Conservation (phyloP, 1,140 invertebrate genomes). For the Drosophila obscura region DNA sequence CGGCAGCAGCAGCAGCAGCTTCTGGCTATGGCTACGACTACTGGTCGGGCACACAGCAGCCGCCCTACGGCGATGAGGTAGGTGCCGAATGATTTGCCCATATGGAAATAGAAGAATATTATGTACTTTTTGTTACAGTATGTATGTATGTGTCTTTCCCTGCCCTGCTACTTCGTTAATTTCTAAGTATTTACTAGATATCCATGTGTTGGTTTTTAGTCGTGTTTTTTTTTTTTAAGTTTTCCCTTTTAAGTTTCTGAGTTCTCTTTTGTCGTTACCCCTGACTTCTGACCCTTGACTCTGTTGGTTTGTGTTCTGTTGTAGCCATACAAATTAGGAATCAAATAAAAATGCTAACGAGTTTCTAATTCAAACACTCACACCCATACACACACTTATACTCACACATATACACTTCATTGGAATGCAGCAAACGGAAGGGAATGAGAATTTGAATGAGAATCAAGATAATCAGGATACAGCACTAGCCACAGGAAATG, state of each 20-base stretch:
- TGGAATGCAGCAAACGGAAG: slow-evolving; percentile 70
- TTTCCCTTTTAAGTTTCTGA: slow-evolving; percentile 5
- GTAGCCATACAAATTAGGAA: slow-evolving; percentile 38
- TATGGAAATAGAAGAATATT: too few relatives aligned
- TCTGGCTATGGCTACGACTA: slow-evolving; percentile 56
- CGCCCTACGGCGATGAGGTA: slow-evolving; percentile 71
- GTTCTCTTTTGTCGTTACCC: slow-evolving; percentile 10
- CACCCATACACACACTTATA: slow-evolving; percentile 17
- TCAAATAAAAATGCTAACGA: slow-evolving; percentile 40
- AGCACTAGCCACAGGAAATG: too few relatives aligned
- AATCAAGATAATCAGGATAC: slow-evolving; percentile 2
- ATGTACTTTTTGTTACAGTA: too few relatives aligned
- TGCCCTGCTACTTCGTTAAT: too few relatives aligned
- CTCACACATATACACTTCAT: background rate
- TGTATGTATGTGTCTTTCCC: too few relatives aligned
- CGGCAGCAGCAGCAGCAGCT: slow-evolving; percentile 1
- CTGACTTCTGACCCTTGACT: slow-evolving; percentile 18
- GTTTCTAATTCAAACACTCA: slow-evolving; percentile 55
- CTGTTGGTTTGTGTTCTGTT: slow-evolving; percentile 13
- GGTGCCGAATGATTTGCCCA: slow-evolving; percentile 7
- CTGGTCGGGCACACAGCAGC: slow-evolving; percentile 59
- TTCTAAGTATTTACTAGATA: too few relatives aligned
- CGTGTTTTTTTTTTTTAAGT: slow-evolving; percentile 2
- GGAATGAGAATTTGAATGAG: slow-evolving; percentile 30
- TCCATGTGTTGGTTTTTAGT: background rate